Evolutionary conservation across 2,113 vertebrate species (phyloP).

Genomic region (Isichthys henryi): DNA sequence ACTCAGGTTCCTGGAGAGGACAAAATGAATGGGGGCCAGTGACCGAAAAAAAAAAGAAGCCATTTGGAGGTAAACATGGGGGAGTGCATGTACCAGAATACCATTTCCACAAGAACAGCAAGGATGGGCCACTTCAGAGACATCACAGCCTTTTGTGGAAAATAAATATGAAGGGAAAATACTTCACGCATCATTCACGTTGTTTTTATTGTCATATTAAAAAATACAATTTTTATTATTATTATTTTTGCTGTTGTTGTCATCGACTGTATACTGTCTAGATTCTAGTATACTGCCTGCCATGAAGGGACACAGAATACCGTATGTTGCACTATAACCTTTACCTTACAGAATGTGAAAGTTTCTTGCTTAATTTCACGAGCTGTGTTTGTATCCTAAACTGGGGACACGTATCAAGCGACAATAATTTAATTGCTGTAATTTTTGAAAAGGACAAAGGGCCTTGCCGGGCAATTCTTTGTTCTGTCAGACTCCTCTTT

Average conservation of each 20-base stretch:
- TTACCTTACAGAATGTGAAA: background rate
- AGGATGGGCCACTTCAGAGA: background rate
- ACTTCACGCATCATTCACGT: background rate
- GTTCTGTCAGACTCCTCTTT: background rate
- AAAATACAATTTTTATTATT: background rate
- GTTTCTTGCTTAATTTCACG: background rate
- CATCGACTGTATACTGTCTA: background rate
- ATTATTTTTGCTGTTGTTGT: background rate
- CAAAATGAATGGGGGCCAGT: background rate
- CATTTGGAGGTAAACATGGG: background rate
- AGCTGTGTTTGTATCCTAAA: background rate
- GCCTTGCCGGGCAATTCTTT: background rate
- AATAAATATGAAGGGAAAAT: background rate
- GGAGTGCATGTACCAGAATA: background rate
- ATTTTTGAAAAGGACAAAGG: background rate
- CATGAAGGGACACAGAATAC: background rate
- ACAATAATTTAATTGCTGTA: background rate
- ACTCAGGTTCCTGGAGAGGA: background rate
- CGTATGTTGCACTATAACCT: background rate
- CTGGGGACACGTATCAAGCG: background rate
- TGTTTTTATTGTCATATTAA: background rate
- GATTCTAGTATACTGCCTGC: background rate
- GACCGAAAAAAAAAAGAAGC: background rate
- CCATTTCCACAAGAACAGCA: background rate
- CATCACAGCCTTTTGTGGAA: background rate